Conservation (phyloP, 2,113 vertebrate species). For the Oxyura jamaicensis region DNA sequence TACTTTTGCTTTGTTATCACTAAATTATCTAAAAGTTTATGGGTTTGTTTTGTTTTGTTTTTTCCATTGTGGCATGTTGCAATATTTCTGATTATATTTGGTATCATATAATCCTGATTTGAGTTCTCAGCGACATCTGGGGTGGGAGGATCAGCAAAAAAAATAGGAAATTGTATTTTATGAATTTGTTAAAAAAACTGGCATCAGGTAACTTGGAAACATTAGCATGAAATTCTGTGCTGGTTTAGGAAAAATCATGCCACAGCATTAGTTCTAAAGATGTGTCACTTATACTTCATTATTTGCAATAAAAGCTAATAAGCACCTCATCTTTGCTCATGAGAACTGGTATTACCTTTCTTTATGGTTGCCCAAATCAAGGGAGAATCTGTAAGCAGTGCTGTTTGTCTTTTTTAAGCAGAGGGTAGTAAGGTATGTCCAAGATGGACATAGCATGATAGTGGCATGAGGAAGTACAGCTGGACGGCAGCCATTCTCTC, state of each 20-base stretch:
- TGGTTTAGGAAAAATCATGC: background rate
- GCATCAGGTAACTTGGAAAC: background rate
- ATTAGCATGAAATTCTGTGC: background rate
- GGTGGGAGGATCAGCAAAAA: background rate
- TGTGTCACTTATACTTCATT: background rate
- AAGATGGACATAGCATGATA: background rate
- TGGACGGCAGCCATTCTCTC: rapidly evolving
- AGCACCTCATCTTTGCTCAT: background rate
- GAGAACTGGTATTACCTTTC: background rate
- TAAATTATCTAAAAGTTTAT: background rate
- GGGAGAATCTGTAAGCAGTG: background rate
- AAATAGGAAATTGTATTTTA: background rate
- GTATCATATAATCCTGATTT: background rate
- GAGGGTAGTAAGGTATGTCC: background rate
- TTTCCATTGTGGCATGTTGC: background rate
- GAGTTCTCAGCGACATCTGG: background rate
- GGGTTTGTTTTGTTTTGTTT: background rate
- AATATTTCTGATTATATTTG: background rate
- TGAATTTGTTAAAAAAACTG: background rate
- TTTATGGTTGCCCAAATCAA: background rate
- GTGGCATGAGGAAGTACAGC: rapidly evolving
- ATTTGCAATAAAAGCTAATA: background rate
- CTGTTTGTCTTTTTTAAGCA: background rate
- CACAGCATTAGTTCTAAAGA: background rate
- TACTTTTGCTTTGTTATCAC: background rate